These are phyloP conservation scores for Trichomalopsis sarcophagae DNA, from an alignment of 1,140 invertebrate genomes.

Conservation along the genomic window DNA sequence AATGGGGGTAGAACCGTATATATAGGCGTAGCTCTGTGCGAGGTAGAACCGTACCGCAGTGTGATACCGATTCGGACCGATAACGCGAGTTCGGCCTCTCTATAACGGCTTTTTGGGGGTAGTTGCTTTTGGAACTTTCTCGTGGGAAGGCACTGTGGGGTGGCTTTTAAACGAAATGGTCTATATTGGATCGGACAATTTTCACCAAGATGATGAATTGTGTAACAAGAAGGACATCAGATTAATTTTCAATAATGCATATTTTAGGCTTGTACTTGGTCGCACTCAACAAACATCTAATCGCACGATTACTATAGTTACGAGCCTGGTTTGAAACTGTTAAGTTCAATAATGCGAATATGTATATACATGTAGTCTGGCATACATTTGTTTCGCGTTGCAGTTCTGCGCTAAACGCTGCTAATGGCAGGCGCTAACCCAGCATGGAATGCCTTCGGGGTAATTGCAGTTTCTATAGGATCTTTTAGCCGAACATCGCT, in stretches of 20 bases:
- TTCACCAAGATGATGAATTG: too few relatives aligned
- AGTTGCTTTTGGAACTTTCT: neutral
- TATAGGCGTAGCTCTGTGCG: neutral
- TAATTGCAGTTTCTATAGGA: neutral
- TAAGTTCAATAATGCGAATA: neutral
- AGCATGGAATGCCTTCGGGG: neutral
- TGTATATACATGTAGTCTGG: neutral
- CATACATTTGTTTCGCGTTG: neutral
- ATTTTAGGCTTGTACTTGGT: too few relatives aligned
- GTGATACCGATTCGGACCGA: neutral
- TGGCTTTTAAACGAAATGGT: neutral
- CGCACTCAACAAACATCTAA: neutral
- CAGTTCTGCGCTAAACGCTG: neutral
- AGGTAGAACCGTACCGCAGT: neutral
- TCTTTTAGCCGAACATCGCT: neutral
- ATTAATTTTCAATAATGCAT: too few relatives aligned
- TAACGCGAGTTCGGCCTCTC: constrained; percentile 11
- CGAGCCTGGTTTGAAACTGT: too few relatives aligned
- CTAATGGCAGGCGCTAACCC: neutral
- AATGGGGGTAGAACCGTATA: neutral
- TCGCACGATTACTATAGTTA: neutral
- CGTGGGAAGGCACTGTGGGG: constrained; percentile 10
- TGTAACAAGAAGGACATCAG: too few relatives aligned
- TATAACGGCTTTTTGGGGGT: neutral
- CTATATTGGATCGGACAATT: neutral